A percentile compares a stretch with the other conserved stretches of the same genome.
Evolutionary conservation across 2,888 invertebrate genomes (phyloP).

Genomic region (Drosophila rubida): DNA sequence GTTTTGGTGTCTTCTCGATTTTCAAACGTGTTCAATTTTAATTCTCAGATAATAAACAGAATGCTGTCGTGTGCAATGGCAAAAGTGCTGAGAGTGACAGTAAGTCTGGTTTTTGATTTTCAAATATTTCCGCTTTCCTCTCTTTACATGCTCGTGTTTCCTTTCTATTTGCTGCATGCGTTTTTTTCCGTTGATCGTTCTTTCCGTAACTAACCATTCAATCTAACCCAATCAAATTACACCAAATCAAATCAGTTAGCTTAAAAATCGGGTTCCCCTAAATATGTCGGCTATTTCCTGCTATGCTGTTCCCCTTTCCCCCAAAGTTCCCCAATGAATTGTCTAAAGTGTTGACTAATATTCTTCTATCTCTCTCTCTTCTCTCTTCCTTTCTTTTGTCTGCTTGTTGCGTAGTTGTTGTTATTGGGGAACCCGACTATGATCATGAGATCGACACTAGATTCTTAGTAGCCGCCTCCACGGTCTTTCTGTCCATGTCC

Average conservation of each 20-base stretch:
- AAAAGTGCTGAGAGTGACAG: conserved; percentile 82
- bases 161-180: neutral
- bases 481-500: conserved; percentile 84
- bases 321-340: neutral
- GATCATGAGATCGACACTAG: conserved; percentile 82
- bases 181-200: conserved; percentile 1
- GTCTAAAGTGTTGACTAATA: conserved; percentile 27
- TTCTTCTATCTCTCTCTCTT: conserved; percentile 14
- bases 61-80: conserved; percentile 83
- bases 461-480: conserved; percentile 84
- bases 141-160: neutral
- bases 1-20: neutral
- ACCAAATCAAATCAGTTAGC: neutral
- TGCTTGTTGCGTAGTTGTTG: conserved; percentile 69
- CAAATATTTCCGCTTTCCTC: neutral
- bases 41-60: conserved; percentile 84
- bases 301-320: neutral
- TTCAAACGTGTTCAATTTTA: conserved; percentile 65
- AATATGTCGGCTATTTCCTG: neutral
- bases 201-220: conserved; percentile 6
- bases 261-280: conserved; percentile 6
- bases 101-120: conserved; percentile 71
- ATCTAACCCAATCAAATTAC: neutral
- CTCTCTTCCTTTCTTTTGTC: conserved; percentile 22
- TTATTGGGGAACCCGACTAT: conserved; percentile 75